Conservation (phyloP, 2,797 vertebrate genomes). For the Macrochelys suwanniensis region DNA sequence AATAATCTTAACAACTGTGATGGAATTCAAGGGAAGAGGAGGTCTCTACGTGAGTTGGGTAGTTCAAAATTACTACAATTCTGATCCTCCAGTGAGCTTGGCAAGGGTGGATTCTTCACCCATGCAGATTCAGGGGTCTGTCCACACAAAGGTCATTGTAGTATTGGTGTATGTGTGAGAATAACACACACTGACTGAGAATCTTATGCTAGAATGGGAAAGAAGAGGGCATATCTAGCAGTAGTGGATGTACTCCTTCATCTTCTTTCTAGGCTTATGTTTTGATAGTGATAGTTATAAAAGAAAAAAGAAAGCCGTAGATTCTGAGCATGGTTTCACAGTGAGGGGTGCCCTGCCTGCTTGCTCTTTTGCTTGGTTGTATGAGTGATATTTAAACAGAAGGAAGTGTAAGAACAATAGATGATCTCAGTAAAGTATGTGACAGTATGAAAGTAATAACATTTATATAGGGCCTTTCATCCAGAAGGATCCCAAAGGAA, state of each 20-base stretch:
- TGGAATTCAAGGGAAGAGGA: not conserved
- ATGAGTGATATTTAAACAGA: slow-evolving; percentile 35
- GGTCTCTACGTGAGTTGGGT: not conserved
- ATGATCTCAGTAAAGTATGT: slow-evolving; percentile 51
- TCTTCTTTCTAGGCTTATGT: not conserved
- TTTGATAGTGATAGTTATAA: not conserved
- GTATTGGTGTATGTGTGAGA: not conserved
- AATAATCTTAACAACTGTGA: not conserved
- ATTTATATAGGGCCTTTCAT: slow-evolving; percentile 70
- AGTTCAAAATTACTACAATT: not conserved
- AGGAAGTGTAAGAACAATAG: slow-evolving; percentile 77
- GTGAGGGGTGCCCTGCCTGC: not conserved
- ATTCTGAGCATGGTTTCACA: not conserved
- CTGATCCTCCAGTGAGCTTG: not conserved
- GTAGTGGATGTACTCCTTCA: not conserved
- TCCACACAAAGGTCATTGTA: fast-evolving
- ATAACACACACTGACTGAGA: fast-evolving
- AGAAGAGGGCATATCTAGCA: fast-evolving
- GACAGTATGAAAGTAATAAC: slow-evolving; percentile 64
- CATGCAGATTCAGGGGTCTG: fast-evolving
- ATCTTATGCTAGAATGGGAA: fast-evolving
- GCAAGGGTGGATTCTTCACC: not conserved
- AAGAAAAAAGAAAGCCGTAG: not conserved
- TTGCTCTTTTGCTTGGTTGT: slow-evolving; percentile 34
- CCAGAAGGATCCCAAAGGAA: slow-evolving; percentile 66